phyloP scores from a whole-genome alignment of 2,797 vertebrate genomes.

The Leontopithecus rosalia region DNA sequence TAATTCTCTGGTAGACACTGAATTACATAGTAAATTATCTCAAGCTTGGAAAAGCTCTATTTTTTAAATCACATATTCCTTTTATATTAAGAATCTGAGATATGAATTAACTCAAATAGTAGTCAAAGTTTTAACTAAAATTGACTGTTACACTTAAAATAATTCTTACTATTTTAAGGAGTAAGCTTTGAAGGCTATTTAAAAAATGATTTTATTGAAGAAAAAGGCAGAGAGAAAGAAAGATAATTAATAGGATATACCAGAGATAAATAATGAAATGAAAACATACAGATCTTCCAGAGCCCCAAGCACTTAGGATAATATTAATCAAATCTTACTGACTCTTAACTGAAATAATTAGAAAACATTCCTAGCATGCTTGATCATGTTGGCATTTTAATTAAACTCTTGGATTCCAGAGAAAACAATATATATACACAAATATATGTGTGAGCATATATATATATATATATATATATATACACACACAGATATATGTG shows the following conservation, averaged over 20 bases:
- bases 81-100: slow-evolving; percentile 64
- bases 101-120: slow-evolving; percentile 67
- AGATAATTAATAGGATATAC: slow-evolving; percentile 70
- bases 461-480: not conserved
- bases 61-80: slow-evolving; percentile 43
- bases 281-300: slow-evolving; percentile 67
- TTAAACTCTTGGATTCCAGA: slow-evolving; percentile 74
- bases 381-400: slow-evolving; percentile 77
- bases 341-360: slow-evolving; percentile 76
- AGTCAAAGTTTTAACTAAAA: slow-evolving; percentile 74
- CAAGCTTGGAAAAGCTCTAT: slow-evolving; percentile 48
- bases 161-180: slow-evolving; percentile 68
- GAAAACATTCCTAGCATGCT: slow-evolving; percentile 73
- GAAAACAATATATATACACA: slow-evolving; percentile 71
- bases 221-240: slow-evolving; percentile 44
- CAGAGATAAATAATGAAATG: slow-evolving; percentile 54
- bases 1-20: slow-evolving; percentile 68
- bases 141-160: slow-evolving; percentile 71
- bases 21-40: slow-evolving; percentile 72
- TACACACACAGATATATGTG: not conserved
- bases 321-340: slow-evolving; percentile 76
- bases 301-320: slow-evolving; percentile 57
- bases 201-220: slow-evolving; percentile 14
- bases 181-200: slow-evolving; percentile 54
- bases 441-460: too few species aligned